phyloP scores from a whole-genome alignment of 1,140 invertebrate genomes.

The Tribolium madens region DNA sequence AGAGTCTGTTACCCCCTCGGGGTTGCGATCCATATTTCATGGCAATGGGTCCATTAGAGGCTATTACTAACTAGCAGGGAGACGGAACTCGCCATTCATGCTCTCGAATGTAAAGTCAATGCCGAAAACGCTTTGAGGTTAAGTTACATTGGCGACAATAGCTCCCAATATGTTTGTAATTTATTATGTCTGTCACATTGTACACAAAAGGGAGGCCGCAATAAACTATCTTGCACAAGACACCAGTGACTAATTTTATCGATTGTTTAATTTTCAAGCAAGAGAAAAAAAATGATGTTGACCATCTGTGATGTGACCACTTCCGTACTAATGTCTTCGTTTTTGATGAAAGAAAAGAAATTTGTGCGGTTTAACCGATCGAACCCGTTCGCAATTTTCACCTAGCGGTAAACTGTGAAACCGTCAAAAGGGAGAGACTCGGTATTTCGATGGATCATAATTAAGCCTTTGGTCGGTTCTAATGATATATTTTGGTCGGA shows the following conservation, averaged over 20 bases:
- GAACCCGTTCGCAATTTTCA: constrained; percentile 32
- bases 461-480: constrained; percentile 21
- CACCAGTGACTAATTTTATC: background rate
- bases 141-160: constrained; percentile 57
- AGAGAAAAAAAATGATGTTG: background rate
- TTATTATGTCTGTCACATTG: constrained; percentile 56
- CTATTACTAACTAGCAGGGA: constrained; percentile 60
- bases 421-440: constrained; percentile 16
- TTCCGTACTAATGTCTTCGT: background rate
- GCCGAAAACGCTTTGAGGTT: constrained; percentile 55
- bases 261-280: background rate
- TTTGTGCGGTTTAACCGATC: background rate
- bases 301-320: background rate
- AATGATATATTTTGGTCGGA: constrained; percentile 43
- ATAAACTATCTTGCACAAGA: constrained; percentile 23
- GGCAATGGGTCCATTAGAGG: constrained; percentile 61
- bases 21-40: constrained; percentile 60
- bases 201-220: constrained; percentile 32
- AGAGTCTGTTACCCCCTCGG: constrained; percentile 47
- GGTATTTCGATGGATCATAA: constrained; percentile 28
- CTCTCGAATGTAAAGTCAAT: constrained; percentile 52
- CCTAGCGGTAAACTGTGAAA: constrained; percentile 41
- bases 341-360: background rate
- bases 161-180: constrained; percentile 58
- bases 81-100: constrained; percentile 55